Evolutionary conservation across 2,797 vertebrate species (phyloP), one percentile per base, ranked within the genome.

Genomic region (Pipistrellus nathusii): DNA sequence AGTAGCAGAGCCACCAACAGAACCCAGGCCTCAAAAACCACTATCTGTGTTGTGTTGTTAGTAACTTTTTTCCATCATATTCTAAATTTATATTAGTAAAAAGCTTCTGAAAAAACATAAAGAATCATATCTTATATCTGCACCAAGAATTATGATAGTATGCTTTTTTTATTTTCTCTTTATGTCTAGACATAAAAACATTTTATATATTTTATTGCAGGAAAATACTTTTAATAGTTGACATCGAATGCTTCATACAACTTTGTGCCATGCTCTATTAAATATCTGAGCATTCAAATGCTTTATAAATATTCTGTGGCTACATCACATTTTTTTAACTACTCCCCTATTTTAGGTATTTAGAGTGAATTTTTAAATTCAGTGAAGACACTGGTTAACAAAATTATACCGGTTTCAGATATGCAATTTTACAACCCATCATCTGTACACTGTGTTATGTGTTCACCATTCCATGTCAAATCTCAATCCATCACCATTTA

Each of bases 241-340:
- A 57, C 25, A 46, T 90, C 2, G 44, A 91, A 85, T 3, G 30
- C 35, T 78, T 86, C 25, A 80, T 73, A 75, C 1, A 91, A 30
- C 25, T 84, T 59, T 69, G 51, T 53, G 89, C 8, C 57, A 30
- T 62, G 44, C 6, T 90, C 23, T 87, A 55, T 21, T 85, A 95
- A 96, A 76, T 83, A 90, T 18, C 35, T 53, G 11, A 80, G 27
- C n/a, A 64, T 72, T 92, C 82, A 84, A 95, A 44, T 82, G 81
- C 10, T 66, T 78, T n/a, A 6, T 76, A 95, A 86, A 68, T 64
- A 88, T 80, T 73, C n/a, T 83, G 44, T 71, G 30, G n/a, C 27
- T 32, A 1, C 8, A 62, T 4, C 8, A 62, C 46, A 51, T 71
- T 78, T 90, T 78, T 94, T 72, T 46, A 94, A 88, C 6, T 46